phyloP scores from a whole-genome alignment of 2,113 vertebrate species.

The Ptilonorhynchus violaceus region DNA sequence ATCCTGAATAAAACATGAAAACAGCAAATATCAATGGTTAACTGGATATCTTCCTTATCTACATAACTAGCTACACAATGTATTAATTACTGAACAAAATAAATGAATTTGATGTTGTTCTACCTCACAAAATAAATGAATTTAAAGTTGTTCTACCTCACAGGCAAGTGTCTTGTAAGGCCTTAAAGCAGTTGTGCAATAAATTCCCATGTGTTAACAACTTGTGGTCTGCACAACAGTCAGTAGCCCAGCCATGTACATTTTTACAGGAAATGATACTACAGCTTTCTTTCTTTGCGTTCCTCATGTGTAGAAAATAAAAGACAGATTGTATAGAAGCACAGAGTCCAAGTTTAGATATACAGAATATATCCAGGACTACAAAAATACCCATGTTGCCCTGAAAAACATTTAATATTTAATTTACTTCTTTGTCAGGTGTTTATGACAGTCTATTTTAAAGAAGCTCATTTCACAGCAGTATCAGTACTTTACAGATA shows the following conservation, averaged over 20 bases:
- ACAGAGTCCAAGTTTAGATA: background rate
- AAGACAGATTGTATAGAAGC: background rate
- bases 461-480: background rate
- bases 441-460: background rate
- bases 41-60: background rate
- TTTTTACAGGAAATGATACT: slow-evolving; percentile 34
- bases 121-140: background rate
- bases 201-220: slow-evolving; percentile 31
- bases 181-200: slow-evolving; percentile 22
- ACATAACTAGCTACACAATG: background rate
- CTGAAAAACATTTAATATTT: background rate
- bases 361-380: background rate
- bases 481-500: background rate
- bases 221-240: slow-evolving; percentile 24
- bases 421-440: background rate
- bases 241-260: background rate
- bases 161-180: background rate
- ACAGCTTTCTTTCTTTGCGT: background rate
- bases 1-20: background rate
- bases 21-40: background rate
- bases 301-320: slow-evolving; percentile 42
- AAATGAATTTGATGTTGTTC: background rate
- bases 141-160: background rate
- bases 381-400: background rate
- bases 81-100: slow-evolving; percentile 26